A percentile compares a stretch with the other conserved stretches of the same genome.
These are phyloP conservation scores for Lasioglossum lativentre DNA, from an alignment of 2,888 invertebrate genomes.

Conservation along the genomic window DNA sequence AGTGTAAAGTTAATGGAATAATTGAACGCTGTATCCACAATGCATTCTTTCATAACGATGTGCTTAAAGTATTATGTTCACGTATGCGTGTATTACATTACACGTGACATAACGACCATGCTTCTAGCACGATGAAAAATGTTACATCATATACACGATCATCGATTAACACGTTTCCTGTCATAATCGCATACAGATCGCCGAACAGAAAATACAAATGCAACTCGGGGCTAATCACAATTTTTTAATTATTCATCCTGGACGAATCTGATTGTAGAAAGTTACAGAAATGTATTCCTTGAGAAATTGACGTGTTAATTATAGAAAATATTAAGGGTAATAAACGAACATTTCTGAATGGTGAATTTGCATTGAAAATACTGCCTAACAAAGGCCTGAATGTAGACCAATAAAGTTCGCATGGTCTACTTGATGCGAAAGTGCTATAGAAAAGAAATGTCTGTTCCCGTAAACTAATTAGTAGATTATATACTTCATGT, in stretches of 20 bases:
- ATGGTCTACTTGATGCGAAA: constrained; percentile 9
- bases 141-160: constrained; percentile 40
- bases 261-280: background rate
- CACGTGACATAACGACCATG: constrained; percentile 49
- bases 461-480: constrained; percentile 4
- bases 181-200: background rate
- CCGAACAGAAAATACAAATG: background rate
- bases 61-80: constrained; percentile 47
- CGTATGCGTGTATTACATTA: constrained; percentile 54
- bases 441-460: background rate
- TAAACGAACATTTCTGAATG: background rate
- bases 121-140: constrained; percentile 25
- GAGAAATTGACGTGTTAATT: background rate
- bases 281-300: background rate
- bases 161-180: constrained; percentile 29
- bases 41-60: constrained; percentile 35
- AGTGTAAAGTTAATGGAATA: constrained; percentile 25
- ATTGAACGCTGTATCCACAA: background rate
- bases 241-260: background rate
- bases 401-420: background rate
- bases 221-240: background rate
- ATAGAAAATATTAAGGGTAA: background rate
- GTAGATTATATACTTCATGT: background rate
- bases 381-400: background rate
- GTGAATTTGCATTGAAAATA: background rate